Conservation (phyloP, 2,113 vertebrate genomes). For the Donacobius atricapilla region DNA sequence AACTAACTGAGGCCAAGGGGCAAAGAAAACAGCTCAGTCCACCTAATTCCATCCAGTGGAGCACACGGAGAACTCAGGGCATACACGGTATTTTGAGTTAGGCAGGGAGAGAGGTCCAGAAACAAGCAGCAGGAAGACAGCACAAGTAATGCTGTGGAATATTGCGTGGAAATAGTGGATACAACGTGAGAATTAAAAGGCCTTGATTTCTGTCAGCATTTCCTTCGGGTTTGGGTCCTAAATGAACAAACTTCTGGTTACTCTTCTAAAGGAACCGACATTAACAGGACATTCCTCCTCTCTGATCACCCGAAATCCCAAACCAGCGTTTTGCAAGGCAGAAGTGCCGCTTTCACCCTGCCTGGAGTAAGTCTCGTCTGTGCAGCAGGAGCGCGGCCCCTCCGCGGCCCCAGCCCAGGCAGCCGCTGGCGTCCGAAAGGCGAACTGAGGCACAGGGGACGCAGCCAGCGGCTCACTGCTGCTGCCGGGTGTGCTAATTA, state of each 20-base stretch:
- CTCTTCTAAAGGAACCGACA: neutral
- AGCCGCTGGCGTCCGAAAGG: neutral
- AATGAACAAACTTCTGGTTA: neutral
- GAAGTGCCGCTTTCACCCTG: neutral
- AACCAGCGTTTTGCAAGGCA: neutral
- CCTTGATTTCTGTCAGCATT: neutral
- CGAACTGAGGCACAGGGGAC: neutral
- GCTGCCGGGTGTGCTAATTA: neutral
- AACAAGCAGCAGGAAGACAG: neutral
- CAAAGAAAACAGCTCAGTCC: neutral
- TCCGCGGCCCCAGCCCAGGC: no score
- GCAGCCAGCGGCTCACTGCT: neutral
- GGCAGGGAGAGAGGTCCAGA: neutral
- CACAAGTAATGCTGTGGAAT: neutral
- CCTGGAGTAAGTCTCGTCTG: neutral
- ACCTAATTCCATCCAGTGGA: neutral
- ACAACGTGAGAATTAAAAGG: neutral
- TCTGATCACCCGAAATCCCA: neutral
- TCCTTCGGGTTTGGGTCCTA: neutral
- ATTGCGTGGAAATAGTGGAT: neutral
- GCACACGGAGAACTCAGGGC: neutral
- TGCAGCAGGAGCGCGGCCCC: rapidly evolving
- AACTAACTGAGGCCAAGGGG: neutral
- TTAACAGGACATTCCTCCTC: neutral
- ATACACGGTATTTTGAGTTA: neutral